phyloP scores from a whole-genome alignment of 2,797 vertebrate genomes.

The Salmo trutta region DNA sequence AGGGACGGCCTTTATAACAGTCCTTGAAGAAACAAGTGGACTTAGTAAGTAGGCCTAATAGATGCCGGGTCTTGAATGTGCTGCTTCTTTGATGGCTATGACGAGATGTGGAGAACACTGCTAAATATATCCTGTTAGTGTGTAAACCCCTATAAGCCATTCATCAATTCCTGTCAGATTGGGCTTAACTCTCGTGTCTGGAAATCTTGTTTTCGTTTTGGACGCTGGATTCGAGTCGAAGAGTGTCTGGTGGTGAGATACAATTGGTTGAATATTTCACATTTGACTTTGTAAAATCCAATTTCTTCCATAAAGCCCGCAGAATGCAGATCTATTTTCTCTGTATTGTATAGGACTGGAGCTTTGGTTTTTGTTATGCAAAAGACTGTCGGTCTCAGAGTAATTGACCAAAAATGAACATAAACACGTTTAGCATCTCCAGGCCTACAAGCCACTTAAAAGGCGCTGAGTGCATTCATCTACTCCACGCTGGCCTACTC shows the following conservation, averaged over 20 bases:
- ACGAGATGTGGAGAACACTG: not conserved
- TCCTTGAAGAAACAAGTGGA: too few species aligned
- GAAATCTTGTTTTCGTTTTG: too few species aligned
- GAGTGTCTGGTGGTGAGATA: not conserved
- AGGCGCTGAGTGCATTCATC: constrained; percentile 21
- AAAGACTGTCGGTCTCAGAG: too few species aligned
- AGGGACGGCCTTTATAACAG: not conserved
- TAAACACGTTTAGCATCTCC: not conserved
- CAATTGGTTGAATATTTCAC: not conserved
- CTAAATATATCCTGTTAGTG: too few species aligned
- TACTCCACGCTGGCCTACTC: not conserved
- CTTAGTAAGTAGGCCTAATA: not conserved
- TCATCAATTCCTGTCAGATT: too few species aligned
- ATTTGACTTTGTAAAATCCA: too few species aligned
- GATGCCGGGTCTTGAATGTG: not conserved
- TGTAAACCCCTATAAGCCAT: too few species aligned
- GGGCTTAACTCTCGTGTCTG: too few species aligned
- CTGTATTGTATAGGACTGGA: not conserved
- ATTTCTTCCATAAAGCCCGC: not conserved
- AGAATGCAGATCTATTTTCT: not conserved
- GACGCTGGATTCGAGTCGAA: too few species aligned
- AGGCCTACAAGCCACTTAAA: not conserved
- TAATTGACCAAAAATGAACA: not conserved
- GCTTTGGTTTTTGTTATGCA: not conserved
- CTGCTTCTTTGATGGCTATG: not conserved